Base-by-base conservation (phyloP, 1,140 invertebrate genomes). In the Stegodyphus mimosarum region DNA sequence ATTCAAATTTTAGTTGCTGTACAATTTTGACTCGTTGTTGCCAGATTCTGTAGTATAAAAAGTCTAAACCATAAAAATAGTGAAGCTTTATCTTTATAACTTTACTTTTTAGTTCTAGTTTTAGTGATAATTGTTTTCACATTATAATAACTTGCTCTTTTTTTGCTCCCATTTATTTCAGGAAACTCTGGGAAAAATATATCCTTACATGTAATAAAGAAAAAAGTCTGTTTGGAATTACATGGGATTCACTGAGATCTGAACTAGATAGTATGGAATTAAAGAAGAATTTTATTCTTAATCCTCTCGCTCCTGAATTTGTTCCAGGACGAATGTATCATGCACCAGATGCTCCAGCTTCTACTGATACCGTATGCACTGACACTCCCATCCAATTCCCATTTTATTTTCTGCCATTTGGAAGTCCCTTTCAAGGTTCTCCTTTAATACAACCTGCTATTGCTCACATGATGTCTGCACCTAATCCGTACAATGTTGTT, bases 271-370 rank as follows among this genome's bases (percentile, higher is more conserved):
- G 93, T 33, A 93, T 95, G 6, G 94, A 96, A 88, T 90, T 95
- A 79, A 94, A 94, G 78, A 94, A 94, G 66, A 93, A 93, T 2
- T 95, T 94, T 88, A 93, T 94, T 0, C 90, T 97, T 0, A 97
- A 97, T 91, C 96, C 96, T 0, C 89, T 96, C 60, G 96, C 95
- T 0, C 94, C 94, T 2, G 95, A 95, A 88, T 96, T 96, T 90
- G 92, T 95, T 10, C 95, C 95, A 18, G 81, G 81, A 15, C 60
- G 71, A 48, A 69, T 69, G 49, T 75, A 75, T 33, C 81, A 83
- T 50, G 73, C 70, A 52, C 13, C 11, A n/a, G 72, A 60, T 18
- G 15, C 9, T 52, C 11, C 50, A 18, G 48, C 64, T 48, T 7
- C 72, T 6, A 66, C 33, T 55, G 81, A 75, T 4, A 70, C 67